These are phyloP conservation scores for Dicrostonyx torquatus DNA, from an alignment of 2,797 vertebrate genomes.

Conservation along the genomic window DNA sequence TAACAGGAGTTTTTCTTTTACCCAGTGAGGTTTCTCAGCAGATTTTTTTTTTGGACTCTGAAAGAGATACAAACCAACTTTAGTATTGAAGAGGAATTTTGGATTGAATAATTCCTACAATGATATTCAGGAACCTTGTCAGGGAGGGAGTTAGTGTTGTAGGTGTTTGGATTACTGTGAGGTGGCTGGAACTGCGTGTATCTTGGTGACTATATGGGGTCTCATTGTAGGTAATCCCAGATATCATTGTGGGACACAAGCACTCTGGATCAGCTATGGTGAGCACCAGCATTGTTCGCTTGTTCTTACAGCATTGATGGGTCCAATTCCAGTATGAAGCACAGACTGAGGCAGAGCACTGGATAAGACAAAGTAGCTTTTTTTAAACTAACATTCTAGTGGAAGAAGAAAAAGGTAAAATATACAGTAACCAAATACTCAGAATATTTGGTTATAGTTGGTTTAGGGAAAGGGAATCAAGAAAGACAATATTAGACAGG, in stretches of 20 bases:
- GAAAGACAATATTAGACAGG: no score
- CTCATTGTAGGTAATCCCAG: fast-evolving
- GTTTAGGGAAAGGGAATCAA: neutral
- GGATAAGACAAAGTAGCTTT: neutral
- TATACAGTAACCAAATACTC: neutral
- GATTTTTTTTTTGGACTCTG: neutral
- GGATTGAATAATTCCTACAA: neutral
- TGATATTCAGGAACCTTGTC: neutral
- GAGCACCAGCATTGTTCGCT: no score
- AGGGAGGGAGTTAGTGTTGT: neutral
- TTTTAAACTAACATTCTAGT: neutral
- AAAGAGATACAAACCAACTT: neutral
- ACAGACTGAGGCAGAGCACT: neutral
- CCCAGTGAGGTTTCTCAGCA: neutral
- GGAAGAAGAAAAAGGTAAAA: neutral
- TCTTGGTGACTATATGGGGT: neutral
- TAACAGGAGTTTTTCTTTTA: neutral
- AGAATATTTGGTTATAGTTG: neutral
- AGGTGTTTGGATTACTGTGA: no score
- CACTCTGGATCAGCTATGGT: fast-evolving
- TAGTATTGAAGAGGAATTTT: neutral
- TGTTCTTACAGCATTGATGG: neutral
- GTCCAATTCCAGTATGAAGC: neutral
- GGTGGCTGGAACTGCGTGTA: neutral
- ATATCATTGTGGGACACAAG: fast-evolving